phyloP scores from a whole-genome alignment of 2,888 invertebrate species.

The Ophion slaviceki region DNA sequence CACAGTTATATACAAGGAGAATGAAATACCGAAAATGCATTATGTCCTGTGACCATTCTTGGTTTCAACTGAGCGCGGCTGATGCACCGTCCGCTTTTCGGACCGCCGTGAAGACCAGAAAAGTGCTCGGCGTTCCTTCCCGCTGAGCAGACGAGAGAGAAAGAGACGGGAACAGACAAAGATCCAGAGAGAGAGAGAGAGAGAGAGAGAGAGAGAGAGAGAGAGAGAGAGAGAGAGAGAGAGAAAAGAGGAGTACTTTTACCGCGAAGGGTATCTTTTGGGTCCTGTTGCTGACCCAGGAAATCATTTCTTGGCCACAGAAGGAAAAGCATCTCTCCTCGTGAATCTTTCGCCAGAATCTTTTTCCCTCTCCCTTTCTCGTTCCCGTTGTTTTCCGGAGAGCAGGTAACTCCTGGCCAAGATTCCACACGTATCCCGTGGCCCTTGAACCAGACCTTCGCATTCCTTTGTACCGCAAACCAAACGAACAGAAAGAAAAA shows the following conservation, averaged over 20 bases:
- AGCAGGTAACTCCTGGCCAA: constrained; percentile 62
- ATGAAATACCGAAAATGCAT: constrained; percentile 46
- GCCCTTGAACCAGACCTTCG: constrained; percentile 24
- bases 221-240: constrained; percentile 15
- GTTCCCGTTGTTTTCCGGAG: constrained; percentile 10
- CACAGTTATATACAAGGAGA: constrained; percentile 20
- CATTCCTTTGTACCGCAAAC: constrained; percentile 45
- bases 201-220: too few relatives aligned
- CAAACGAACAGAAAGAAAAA: constrained; percentile 12
- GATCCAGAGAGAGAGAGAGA: constrained; percentile 15
- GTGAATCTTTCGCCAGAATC: constrained; percentile 48
- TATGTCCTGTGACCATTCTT: constrained; percentile 60
- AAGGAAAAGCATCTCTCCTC: constrained; percentile 64
- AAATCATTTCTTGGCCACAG: constrained; percentile 70
- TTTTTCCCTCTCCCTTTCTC: constrained; percentile 21
- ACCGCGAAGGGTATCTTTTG: constrained; percentile 39
- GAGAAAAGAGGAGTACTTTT: constrained; percentile 3
- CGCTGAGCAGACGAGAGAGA: constrained; percentile 33
- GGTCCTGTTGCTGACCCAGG: constrained; percentile 60
- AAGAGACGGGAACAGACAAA: not conserved
- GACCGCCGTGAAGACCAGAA: not conserved
- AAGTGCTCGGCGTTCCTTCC: constrained; percentile 20
- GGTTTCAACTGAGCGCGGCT: constrained; percentile 29
- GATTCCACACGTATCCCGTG: constrained; percentile 23
- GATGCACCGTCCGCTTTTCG: constrained; percentile 13